Percentiles rank a stretch among this genome's conserved stretches.
Conservation (phyloP, 2,113 vertebrate genomes). For the Antennarius striatus region DNA sequence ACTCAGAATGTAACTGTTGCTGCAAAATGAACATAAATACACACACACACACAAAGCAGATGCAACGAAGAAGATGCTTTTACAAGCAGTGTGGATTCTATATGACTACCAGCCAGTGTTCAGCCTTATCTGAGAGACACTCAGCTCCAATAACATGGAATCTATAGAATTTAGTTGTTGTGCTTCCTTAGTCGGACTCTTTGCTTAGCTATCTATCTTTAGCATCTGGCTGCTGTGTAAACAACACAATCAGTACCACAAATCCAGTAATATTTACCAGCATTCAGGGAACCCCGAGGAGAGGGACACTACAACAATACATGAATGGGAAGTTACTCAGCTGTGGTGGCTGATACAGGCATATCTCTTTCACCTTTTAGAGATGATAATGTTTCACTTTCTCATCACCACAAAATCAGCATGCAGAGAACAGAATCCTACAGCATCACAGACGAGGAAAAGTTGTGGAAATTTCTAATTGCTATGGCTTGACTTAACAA, state of each 20-base stretch:
- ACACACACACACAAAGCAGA: no score
- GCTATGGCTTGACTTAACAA: slow-evolving; percentile 15
- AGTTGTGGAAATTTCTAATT: slow-evolving; percentile 27
- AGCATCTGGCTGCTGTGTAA: slow-evolving; percentile 65
- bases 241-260: slow-evolving; percentile 60
- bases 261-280: slow-evolving; percentile 65
- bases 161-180: slow-evolving; percentile 56
- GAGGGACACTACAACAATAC: slow-evolving; percentile 54
- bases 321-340: slow-evolving; percentile 70
- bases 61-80: no score
- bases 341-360: slow-evolving; percentile 58
- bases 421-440: slow-evolving; percentile 22
- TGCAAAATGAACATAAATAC: slow-evolving; percentile 31
- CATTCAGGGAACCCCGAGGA: slow-evolving; percentile 44
- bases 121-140: slow-evolving; percentile 44
- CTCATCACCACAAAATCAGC: slow-evolving; percentile 44
- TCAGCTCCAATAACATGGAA: slow-evolving; percentile 46
- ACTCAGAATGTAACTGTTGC: slow-evolving; percentile 17
- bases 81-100: slow-evolving; percentile 10
- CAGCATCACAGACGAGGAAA: not conserved
- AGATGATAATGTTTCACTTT: slow-evolving; percentile 46
- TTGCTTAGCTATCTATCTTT: slow-evolving; percentile 62
- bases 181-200: slow-evolving; percentile 38
- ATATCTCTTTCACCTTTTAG: slow-evolving; percentile 43
- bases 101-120: slow-evolving; percentile 9